A percentile compares a stretch with the other conserved stretches of the same genome.
Evolutionary conservation across 2,888 invertebrate genomes (phyloP).

Genomic region (Cephus runcator): DNA sequence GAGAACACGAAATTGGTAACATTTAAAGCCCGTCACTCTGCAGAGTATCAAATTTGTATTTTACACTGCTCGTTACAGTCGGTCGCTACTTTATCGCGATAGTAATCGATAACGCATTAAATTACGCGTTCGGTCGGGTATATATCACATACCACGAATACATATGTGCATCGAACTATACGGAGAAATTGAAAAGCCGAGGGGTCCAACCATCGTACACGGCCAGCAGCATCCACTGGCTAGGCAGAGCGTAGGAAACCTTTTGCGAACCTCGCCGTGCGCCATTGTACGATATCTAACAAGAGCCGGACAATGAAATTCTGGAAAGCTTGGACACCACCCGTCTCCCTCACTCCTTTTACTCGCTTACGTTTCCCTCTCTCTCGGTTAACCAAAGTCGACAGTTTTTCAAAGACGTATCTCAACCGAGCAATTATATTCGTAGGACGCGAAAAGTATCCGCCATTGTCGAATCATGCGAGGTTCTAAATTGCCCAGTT

Average conservation of each 20-base stretch:
- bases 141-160: too few species aligned
- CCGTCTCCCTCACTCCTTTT: neutral
- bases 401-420: neutral
- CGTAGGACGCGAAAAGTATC: neutral
- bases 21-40: too few species aligned
- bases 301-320: conserved; percentile 42
- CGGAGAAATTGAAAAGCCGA: conserved; percentile 12
- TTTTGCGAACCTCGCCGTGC: conserved; percentile 28
- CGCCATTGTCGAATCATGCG: neutral
- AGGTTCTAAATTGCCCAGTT: neutral
- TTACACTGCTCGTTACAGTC: too few species aligned
- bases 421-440: neutral
- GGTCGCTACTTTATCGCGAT: neutral
- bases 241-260: neutral
- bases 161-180: conserved; percentile 12
- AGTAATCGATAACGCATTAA: conserved; percentile 34
- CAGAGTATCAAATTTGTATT: too few species aligned
- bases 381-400: neutral
- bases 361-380: neutral
- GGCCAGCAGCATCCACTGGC: neutral
- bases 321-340: conserved; percentile 18
- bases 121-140: conserved; percentile 12
- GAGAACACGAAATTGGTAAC: too few species aligned
- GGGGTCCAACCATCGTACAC: too few species aligned
- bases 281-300: conserved; percentile 33